These are phyloP conservation scores for Rotaria sp. DNA, from an alignment of 2,888 invertebrate genomes.

Conservation along the genomic window DNA sequence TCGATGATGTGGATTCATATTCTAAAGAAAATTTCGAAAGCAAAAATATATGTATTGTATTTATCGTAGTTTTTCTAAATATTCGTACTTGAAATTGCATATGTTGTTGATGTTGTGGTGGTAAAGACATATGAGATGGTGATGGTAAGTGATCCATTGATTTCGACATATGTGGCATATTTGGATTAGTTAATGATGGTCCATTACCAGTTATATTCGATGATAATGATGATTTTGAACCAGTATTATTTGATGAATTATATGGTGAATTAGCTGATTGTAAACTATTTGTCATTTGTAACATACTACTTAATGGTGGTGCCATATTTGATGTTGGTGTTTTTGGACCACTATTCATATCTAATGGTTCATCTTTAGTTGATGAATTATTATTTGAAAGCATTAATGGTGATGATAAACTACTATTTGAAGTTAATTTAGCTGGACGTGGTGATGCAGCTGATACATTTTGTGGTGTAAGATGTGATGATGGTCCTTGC, in stretches of 20 bases:
- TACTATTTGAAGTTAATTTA: background rate
- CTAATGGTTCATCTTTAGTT: conserved; percentile 22
- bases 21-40: background rate
- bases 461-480: background rate
- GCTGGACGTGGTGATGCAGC: background rate
- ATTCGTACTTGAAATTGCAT: background rate
- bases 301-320: conserved; percentile 37
- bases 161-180: background rate
- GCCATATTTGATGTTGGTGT: conserved; percentile 29
- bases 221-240: background rate
- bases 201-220: background rate
- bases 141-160: background rate
- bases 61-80: background rate
- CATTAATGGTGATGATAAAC: conserved; percentile 28
- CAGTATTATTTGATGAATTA: background rate
- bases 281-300: conserved; percentile 40
- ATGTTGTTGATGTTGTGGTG: background rate
- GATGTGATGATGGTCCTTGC: background rate
- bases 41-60: background rate
- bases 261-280: conserved; percentile 23
- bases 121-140: background rate
- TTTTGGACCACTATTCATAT: background rate
- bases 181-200: background rate
- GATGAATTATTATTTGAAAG: background rate
- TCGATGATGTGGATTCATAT: conserved; percentile 21